These are phyloP conservation scores for Drosophila eugracilis DNA, from an alignment of 1,140 invertebrate genomes.

Conservation along the genomic window DNA sequence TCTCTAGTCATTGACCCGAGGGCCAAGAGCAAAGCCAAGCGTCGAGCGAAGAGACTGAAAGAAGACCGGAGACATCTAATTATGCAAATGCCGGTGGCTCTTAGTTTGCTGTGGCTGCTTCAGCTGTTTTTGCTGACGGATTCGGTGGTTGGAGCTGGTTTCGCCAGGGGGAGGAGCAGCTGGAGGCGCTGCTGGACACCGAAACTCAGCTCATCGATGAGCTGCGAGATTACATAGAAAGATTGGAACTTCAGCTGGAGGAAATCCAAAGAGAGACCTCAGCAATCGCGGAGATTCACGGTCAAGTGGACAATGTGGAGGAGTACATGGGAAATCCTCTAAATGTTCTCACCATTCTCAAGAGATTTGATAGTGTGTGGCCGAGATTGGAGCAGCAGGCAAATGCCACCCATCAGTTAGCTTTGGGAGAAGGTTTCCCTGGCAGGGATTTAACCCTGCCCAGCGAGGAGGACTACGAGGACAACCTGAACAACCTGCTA, in stretches of 20 bases:
- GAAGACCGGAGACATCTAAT: conserved; percentile 27
- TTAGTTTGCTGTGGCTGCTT: conserved; percentile 44
- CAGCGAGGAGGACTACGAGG: conserved; percentile 71
- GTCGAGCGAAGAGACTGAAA: conserved; percentile 6
- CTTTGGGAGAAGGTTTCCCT: neutral
- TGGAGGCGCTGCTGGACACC: conserved; percentile 45
- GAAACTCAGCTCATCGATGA: conserved; percentile 58
- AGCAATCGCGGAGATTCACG: conserved; percentile 89
- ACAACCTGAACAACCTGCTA: conserved; percentile 56
- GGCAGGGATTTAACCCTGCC: conserved; percentile 33
- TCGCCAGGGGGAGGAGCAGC: conserved; percentile 33
- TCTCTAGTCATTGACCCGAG: conserved; percentile 57
- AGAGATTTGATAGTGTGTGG: conserved; percentile 96
- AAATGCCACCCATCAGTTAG: conserved; percentile 23
- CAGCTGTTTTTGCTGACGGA: conserved; percentile 24
- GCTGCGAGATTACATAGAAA: conserved; percentile 57
- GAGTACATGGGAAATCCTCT: conserved; percentile 96
- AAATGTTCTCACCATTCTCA: conserved; percentile 98
- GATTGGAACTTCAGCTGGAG: conserved; percentile 42
- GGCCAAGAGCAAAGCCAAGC: conserved; percentile 3
- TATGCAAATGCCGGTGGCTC: conserved; percentile 60
- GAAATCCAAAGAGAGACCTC: conserved; percentile 41
- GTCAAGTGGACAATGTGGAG: conserved; percentile 90
- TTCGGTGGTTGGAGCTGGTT: conserved; percentile 12
- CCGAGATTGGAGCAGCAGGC: conserved; percentile 83